Conservation (phyloP, 2,888 invertebrate species). For the Chalcosyrphus nemorum region DNA sequence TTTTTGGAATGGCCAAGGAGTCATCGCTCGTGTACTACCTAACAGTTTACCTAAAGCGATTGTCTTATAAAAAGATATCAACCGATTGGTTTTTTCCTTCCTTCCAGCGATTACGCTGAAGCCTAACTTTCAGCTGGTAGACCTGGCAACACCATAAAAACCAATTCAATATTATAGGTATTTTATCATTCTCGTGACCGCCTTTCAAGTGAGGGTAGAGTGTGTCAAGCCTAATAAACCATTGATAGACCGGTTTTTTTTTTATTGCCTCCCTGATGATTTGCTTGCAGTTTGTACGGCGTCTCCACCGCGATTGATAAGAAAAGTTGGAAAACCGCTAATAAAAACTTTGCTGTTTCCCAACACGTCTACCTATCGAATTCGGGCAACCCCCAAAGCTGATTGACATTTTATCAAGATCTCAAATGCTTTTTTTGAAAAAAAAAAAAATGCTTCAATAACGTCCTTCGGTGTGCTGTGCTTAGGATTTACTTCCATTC, state of each 20-base stretch:
- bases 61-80: too few species aligned
- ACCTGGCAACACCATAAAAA: neutral
- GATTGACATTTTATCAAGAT: conserved; percentile 16
- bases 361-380: neutral
- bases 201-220: neutral
- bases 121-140: too few species aligned
- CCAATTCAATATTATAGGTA: neutral
- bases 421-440: neutral
- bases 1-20: too few species aligned
- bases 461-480: conserved; percentile 1
- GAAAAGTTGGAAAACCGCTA: neutral
- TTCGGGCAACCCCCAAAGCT: neutral
- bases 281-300: neutral
- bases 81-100: too few species aligned
- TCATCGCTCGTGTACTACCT: too few species aligned
- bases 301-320: conserved; percentile 1
- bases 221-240: neutral
- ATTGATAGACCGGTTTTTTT: neutral
- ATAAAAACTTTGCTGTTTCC: neutral
- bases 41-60: too few species aligned
- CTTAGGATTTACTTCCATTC: conserved; percentile 6
- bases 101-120: too few species aligned
- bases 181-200: conserved; percentile 14
- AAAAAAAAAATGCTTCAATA: neutral
- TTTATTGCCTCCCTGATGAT: neutral